A percentile compares a stretch with the other conserved stretches of the same genome.
Evolutionary conservation across 2,797 vertebrate species (phyloP).

Genomic region (Siniperca scherzeri): DNA sequence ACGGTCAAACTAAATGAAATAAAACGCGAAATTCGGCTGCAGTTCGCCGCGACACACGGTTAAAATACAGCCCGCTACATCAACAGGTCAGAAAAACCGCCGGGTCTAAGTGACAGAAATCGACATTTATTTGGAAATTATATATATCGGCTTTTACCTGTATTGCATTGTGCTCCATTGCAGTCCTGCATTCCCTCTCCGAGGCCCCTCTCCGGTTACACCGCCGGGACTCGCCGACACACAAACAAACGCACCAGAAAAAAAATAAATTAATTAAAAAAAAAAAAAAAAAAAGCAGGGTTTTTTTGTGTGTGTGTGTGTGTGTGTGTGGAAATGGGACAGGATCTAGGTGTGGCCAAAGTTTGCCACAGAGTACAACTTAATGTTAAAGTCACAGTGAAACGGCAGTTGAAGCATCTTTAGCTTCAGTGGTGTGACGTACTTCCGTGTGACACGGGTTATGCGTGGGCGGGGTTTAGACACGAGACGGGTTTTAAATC

Average conservation of each 20-base stretch:
- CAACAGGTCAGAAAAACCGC: conserved; percentile 34
- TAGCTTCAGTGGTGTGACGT: conserved; percentile 62
- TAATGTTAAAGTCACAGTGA: conserved; percentile 68
- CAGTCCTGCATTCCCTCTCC: conserved; percentile 87
- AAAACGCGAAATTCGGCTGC: not conserved
- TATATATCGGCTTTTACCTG: conserved; percentile 84
- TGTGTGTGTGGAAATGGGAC: conserved; percentile 68
- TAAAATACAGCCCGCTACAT: conserved; percentile 14
- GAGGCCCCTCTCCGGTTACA: conserved; percentile 87
- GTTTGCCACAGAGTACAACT: conserved; percentile 81
- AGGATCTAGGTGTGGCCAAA: conserved; percentile 88
- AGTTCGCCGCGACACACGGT: conserved; percentile 32
- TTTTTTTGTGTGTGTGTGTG: conserved; percentile 31
- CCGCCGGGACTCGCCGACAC: conserved; percentile 87
- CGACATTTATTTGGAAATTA: conserved; percentile 65
- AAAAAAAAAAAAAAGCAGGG: conserved; percentile 1
- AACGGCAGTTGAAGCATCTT: conserved; percentile 62
- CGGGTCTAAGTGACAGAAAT: not conserved
- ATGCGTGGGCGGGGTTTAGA: conserved; percentile 49
- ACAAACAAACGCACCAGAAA: conserved; percentile 82
- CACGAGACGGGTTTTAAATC: conserved; percentile 7
- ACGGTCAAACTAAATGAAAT: conserved; percentile 57
- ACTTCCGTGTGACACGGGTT: conserved; percentile 59
- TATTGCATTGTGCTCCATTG: conserved; percentile 90
- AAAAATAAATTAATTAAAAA: not conserved